Percentiles rank a stretch among this genome's conserved stretches.
phyloP scores from a whole-genome alignment of 2,888 invertebrate genomes.

The Coelogynopora nodosa region DNA sequence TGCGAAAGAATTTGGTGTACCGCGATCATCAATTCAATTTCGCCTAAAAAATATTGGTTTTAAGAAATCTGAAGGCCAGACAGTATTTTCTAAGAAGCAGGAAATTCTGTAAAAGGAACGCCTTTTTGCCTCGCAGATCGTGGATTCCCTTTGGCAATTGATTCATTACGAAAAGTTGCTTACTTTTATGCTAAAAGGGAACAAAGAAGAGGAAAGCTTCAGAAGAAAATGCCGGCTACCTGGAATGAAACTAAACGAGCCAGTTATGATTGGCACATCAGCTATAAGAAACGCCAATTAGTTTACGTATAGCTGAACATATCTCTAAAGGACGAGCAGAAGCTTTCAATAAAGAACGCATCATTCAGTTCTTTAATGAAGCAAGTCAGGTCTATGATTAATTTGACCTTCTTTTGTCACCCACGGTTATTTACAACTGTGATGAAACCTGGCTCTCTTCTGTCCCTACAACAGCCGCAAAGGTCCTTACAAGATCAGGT shows the following conservation, averaged over 20 bases:
- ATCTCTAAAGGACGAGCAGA: not conserved
- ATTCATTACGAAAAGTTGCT: not conserved
- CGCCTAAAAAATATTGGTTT: not conserved
- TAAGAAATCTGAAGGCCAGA: not conserved
- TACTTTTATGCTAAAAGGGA: not conserved
- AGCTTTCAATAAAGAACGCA: not conserved
- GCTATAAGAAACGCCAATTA: not conserved
- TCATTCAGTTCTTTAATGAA: not conserved
- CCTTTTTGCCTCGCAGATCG: not conserved
- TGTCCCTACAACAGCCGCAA: not conserved
- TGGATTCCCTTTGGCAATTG: not conserved
- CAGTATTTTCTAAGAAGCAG: conserved; percentile 19
- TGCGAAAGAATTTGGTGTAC: conserved; percentile 19
- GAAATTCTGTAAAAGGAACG: not conserved
- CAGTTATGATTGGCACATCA: not conserved
- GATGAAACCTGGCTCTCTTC: conserved; percentile 1
- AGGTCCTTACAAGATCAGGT: conserved; percentile 13
- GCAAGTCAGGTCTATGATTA: not conserved
- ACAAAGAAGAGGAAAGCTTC: not conserved
- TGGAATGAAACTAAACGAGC: not conserved
- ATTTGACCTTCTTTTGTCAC: not conserved
- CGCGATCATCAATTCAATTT: conserved; percentile 21
- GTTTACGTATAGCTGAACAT: not conserved
- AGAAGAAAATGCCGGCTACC: not conserved
- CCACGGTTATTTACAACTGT: not conserved